Base-by-base conservation (phyloP, 1,140 invertebrate genomes). In the Macrobrachium rosenbergii region DNA sequence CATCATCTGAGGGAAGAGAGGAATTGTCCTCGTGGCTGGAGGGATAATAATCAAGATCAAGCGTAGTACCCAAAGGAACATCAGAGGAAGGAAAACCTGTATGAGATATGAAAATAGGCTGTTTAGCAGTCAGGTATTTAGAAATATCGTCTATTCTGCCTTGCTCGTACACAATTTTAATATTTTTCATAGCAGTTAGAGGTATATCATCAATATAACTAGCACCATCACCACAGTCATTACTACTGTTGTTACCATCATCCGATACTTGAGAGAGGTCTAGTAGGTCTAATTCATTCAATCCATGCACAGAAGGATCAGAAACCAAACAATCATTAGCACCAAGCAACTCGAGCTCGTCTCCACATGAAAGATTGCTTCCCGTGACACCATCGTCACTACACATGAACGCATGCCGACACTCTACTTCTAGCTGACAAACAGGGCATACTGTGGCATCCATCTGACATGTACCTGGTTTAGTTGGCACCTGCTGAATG, bases 401-500 rank as follows among this genome's bases (percentile, higher is more conserved):
- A 52, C 12, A 52, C 52, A 1, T 11, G 21, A 62, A n/a, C 0
- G 28, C 79, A 81, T 81, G 79, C 79, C 17, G 37, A n/a, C 43
- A n/a, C 11, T 67, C 79, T 43, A 67, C 28, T 28, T 59, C 79
- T 23, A 59, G n/a, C 28, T 19, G 23, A 64, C 72, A 63, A 17
- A 45, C 21, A 52, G 52, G 52, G 7, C 52, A 10, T 52, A 52
- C 0, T 12, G 12, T 10, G 8, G 19, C 17, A 12, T 62, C 72
- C 23, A 16, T 69, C 19, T n/a, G n/a, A 37, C 21, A 37, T 72
- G 45, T 87, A 87, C 85, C 85, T 87, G 85, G 85, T 63, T 59
- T 81, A 19, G 85, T 82, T 58, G 85, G 85, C 69, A 87, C 79
- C 78, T 82, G 85, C 69, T 76, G 85, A 58, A 87, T 81, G 62